Base-by-base conservation (phyloP, 2,113 vertebrate species). In the Hyperoodon ampullatus region DNA sequence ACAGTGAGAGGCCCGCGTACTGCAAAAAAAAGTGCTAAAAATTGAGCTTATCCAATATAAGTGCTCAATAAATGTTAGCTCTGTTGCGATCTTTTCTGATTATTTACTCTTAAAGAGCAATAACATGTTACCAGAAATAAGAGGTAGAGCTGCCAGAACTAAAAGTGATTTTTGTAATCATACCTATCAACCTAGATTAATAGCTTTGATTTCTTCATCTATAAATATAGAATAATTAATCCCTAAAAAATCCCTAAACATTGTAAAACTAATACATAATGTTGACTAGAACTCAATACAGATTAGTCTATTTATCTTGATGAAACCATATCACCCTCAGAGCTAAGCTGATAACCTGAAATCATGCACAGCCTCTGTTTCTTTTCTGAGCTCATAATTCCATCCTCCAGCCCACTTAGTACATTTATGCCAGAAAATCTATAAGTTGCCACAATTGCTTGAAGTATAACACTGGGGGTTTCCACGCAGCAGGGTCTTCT, bases 171-270 rank as follows among this genome's bases (percentile, higher is more conserved):
- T 80, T 80, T 78, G 24, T 30, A 81, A 16, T 86, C 30, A 61
- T 44, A 63, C 44, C 72, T 92, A 21, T 72, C 74, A 44, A 23
- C 8, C n/a, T 81, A 65, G 28, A 63, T 92, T 35, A 81, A 53
- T 18, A 63, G 63, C 42, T 87, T 92, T 92, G 63, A 63, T 71
- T 86, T 92, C 63, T 87, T 92, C 44, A 44, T 80, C 50, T 85
- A 53, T 75, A 61, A 63, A 91, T 70, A 66, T 75, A 60, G 63
- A 94, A 58, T 94, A 85, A 88, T 21, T 16, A 28, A 93, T 50
- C 8, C 58, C 15, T 87, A 88, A 80, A 83, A 55, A 28, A 68
- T 44, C n/a, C 26, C 44, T 61, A 44, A 58, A 44, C 74, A 86
- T 93, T 77, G 60, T 83, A 55, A 94, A 87, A 58, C 33, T 24